These are phyloP conservation scores for Hydrozoanthus tunicans DNA, from an alignment of 64 coral and sea anemone genomes.

Conservation along the genomic window DNA sequence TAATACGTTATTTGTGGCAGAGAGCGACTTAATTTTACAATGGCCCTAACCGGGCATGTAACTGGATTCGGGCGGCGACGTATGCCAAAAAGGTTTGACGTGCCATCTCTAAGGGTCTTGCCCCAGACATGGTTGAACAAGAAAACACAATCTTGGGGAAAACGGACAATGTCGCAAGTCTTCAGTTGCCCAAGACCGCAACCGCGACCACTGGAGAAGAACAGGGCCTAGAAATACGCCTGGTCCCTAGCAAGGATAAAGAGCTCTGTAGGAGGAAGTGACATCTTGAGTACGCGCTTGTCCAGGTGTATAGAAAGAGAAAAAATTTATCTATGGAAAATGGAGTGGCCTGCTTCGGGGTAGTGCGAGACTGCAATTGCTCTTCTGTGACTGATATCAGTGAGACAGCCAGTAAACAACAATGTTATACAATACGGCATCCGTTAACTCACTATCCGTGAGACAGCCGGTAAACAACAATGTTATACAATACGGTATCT, in stretches of 20 bases:
- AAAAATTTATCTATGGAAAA: background rate
- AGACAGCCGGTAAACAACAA: too few species aligned
- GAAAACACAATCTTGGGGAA: background rate
- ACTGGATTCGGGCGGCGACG: background rate
- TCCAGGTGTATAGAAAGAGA: background rate
- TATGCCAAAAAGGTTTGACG: conserved; percentile 18
- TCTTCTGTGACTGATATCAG: background rate
- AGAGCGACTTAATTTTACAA: conserved; percentile 11
- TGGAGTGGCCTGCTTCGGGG: background rate
- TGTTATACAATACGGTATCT: too few species aligned
- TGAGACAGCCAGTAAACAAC: too few species aligned
- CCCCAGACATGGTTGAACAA: background rate
- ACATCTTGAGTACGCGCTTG: background rate
- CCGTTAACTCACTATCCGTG: too few species aligned
- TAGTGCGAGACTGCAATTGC: background rate
- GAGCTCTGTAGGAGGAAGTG: background rate
- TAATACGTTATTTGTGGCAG: background rate
- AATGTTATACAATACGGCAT: too few species aligned
- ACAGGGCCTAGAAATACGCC: background rate
- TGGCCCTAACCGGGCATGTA: too few species aligned
- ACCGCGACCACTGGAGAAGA: background rate
- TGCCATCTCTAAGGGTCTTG: background rate
- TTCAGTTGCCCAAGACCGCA: background rate
- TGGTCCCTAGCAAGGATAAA: conserved; percentile 4
- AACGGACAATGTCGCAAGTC: conserved; percentile 1